A percentile compares a stretch with the other conserved stretches of the same genome.
Evolutionary conservation across 2,797 vertebrate species (phyloP).

Genomic region (Eulemur rubriventer): DNA sequence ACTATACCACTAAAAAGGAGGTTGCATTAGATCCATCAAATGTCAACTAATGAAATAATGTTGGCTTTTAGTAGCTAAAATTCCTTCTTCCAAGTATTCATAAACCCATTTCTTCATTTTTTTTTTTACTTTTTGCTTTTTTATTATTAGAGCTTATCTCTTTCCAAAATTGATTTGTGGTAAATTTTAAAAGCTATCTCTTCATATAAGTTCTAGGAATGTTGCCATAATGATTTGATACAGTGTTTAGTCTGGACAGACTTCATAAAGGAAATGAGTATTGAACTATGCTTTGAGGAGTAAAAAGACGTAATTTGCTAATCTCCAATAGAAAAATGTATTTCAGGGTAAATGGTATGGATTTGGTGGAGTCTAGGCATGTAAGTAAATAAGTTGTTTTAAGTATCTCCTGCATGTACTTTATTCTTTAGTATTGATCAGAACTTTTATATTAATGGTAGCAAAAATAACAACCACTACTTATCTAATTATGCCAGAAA

Average conservation of each 20-base stretch:
- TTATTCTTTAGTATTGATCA: not conserved
- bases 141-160: not conserved
- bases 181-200: slow-evolving; percentile 15
- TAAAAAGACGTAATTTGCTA: not conserved
- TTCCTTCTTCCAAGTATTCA: not conserved
- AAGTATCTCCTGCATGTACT: not conserved
- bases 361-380: not conserved
- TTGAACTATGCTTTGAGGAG: not conserved
- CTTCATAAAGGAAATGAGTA: not conserved
- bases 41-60: not conserved
- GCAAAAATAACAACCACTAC: not conserved
- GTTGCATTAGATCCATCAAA: not conserved
- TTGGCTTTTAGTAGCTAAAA: not conserved
- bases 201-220: not conserved
- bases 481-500: not conserved
- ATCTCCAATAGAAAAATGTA: not conserved
- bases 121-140: not conserved
- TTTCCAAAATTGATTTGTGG: not conserved
- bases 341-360: not conserved
- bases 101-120: not conserved
- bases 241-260: not conserved
- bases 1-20: not conserved
- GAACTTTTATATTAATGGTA: not conserved
- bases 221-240: not conserved
- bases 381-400: not conserved